A percentile compares a stretch with the other conserved stretches of the same genome.
Evolutionary conservation across 2,888 invertebrate genomes (phyloP).

Genomic region (Escarpia spicata): DNA sequence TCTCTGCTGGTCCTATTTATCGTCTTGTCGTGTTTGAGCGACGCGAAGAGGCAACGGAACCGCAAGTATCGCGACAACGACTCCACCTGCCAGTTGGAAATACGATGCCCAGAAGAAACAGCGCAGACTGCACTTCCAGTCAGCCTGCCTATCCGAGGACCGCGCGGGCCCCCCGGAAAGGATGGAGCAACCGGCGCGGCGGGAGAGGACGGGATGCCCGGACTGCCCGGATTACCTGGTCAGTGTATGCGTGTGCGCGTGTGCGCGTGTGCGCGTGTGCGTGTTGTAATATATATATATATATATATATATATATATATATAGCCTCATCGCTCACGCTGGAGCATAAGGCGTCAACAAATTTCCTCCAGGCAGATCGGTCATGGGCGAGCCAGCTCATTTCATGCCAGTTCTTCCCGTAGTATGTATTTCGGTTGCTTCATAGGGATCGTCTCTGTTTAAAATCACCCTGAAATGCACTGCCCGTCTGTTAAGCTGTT

Average conservation of each 20-base stretch:
- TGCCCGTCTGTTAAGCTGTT: too few species aligned
- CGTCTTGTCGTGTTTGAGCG: not conserved
- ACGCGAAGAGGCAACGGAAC: not conserved
- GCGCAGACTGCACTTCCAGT: conserved; percentile 18
- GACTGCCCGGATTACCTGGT: conserved; percentile 26
- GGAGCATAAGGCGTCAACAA: too few species aligned
- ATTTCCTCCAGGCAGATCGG: too few species aligned
- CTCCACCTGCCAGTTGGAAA: not conserved
- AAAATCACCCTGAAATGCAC: too few species aligned
- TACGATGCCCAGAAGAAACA: not conserved
- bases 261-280: too few species aligned
- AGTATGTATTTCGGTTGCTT: too few species aligned
- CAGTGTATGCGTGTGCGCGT: not conserved
- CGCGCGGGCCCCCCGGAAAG: conserved; percentile 18
- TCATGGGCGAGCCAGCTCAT: too few species aligned
- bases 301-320: too few species aligned
- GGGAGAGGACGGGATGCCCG: conserved; percentile 24
- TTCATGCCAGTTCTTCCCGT: too few species aligned
- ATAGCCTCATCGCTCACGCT: too few species aligned
- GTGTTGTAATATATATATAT: too few species aligned
- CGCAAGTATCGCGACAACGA: not conserved
- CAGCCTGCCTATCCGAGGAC: conserved; percentile 25
- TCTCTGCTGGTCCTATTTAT: not conserved
- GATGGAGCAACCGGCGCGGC: not conserved
- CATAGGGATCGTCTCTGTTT: too few species aligned